Base-by-base conservation (phyloP, 2,797 vertebrate species). In the Enteromius radiatus region DNA sequence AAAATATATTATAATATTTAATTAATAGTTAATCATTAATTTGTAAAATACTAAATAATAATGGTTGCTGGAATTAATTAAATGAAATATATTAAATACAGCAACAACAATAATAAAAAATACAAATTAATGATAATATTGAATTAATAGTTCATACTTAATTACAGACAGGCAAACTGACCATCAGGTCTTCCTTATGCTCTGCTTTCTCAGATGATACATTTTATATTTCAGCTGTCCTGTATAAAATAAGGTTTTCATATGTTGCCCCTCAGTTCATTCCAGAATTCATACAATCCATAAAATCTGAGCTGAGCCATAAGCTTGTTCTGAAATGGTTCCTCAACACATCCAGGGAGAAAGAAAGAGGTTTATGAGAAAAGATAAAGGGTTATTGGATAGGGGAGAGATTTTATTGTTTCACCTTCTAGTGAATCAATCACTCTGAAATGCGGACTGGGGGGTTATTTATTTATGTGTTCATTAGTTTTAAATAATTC, bases 401-500 rank as follows among this genome's bases (percentile, higher is more conserved):
- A 63, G 76, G 76, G 38, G 61, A 65, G 69, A 74, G 41, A 80
- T 85, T 87, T 87, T 85, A 90, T 88, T 88, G 86, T 88, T 87
- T 65, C 88, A 92, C 89, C 86, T 91, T 90, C 84, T 81, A 61
- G 81, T 89, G 89, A 94, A 93, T 94, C 93, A 92, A 90, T 93
- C 91, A 91, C 88, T 83, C 83, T 87, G 68, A 68, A 85, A 91
- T 87, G 88, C 90, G 91, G 91, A 93, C 93, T 86, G 90, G 83
- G 81, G 87, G 90, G 91, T 86, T 76, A 75, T 86, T 92, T 92
- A 94, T 94, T 94, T 93, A 93, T 94, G 89, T 90, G 90, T 87
- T 90, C 91, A 93, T 94, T 93, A 92, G 87, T 70, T 79, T 90
- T 93, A 89, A 94, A 94, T 94, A 92, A 94, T 94, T 94, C 89